Evolutionary conservation across 2,888 invertebrate species (phyloP).

Genomic region (Drosophila pegasa): DNA sequence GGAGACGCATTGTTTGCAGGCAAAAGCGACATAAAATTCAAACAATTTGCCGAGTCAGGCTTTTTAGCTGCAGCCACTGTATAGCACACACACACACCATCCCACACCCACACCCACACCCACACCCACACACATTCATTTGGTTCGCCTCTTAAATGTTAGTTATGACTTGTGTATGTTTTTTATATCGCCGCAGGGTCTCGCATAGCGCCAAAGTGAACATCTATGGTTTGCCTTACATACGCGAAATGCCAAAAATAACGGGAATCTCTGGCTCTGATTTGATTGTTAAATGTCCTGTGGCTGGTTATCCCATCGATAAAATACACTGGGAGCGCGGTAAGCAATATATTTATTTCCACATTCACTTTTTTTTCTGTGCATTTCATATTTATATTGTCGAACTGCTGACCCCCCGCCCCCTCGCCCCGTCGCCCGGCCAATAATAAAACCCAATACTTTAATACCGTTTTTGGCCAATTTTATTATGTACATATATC

Average conservation of each 20-base stretch:
- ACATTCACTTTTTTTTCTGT: neutral
- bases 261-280: constrained; percentile 94
- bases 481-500: constrained; percentile 19
- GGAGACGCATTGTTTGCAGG: constrained; percentile 70
- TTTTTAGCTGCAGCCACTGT: constrained; percentile 58
- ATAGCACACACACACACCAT: constrained; percentile 14
- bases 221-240: constrained; percentile 94
- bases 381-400: neutral
- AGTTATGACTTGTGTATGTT: constrained; percentile 57
- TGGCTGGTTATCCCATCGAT: constrained; percentile 95
- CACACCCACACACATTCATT: constrained; percentile 4
- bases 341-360: constrained; percentile 83
- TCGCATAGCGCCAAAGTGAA: constrained; percentile 94
- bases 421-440: neutral
- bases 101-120: neutral
- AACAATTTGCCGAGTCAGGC: constrained; percentile 74
- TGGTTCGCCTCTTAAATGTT: constrained; percentile 36
- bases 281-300: constrained; percentile 94
- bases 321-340: constrained; percentile 96
- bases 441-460: constrained; percentile 27
- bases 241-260: constrained; percentile 94
- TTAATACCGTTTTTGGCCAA: constrained; percentile 15
- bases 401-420: constrained; percentile 2
- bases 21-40: constrained; percentile 76
- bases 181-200: constrained; percentile 84